These are phyloP conservation scores for Leucopsar rothschildi DNA, from an alignment of 2,113 vertebrate genomes.

Conservation along the genomic window DNA sequence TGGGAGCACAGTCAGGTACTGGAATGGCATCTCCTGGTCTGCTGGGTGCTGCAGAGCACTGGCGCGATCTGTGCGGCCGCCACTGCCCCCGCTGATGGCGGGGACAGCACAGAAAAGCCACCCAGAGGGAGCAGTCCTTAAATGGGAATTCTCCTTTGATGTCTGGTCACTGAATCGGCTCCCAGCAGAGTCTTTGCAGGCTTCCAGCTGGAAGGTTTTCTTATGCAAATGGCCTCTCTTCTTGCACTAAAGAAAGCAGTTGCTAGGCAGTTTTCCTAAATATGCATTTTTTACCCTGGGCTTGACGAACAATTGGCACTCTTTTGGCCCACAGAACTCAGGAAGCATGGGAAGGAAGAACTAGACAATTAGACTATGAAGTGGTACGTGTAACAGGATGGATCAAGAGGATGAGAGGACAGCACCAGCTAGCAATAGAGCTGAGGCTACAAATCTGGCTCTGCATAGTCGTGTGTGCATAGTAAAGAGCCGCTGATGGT, in stretches of 20 bases:
- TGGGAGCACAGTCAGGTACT: neutral
- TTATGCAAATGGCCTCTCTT: constrained; percentile 70
- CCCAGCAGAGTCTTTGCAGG: constrained; percentile 21
- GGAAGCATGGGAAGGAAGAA: constrained; percentile 50
- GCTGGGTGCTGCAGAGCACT: neutral
- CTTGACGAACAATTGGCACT: constrained; percentile 40
- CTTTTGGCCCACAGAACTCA: constrained; percentile 57
- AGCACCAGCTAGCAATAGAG: neutral
- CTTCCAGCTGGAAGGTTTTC: constrained; percentile 57
- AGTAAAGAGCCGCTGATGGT: neutral
- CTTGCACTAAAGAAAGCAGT: constrained; percentile 65
- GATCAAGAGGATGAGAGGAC: neutral
- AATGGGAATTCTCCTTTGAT: constrained; percentile 36
- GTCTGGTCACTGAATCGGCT: constrained; percentile 42
- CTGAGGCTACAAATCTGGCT: neutral
- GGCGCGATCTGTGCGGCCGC: neutral
- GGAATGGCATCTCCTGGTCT: neutral
- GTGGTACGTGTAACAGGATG: neutral
- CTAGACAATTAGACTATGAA: constrained; percentile 34
- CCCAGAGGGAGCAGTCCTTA: constrained; percentile 33
- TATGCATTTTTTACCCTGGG: constrained; percentile 24
- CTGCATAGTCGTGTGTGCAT: neutral
- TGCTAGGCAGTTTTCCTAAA: constrained; percentile 73
- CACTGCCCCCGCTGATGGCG: neutral
- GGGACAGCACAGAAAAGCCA: constrained; percentile 12